Evolutionary conservation across 1,140 invertebrate genomes (phyloP).

Genomic region (Ectropis grisescens): DNA sequence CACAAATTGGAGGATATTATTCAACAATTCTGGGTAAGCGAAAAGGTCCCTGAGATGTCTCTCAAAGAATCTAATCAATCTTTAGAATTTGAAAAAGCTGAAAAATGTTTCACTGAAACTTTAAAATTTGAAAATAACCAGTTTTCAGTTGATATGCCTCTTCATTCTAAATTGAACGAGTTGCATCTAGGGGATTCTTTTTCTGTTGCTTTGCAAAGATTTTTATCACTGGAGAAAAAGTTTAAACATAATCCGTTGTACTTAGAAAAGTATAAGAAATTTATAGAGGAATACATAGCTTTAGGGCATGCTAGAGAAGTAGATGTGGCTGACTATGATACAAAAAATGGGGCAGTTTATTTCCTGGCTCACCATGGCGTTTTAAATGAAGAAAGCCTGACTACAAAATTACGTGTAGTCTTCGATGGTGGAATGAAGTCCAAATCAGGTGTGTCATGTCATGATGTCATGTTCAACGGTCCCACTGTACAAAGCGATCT

Average conservation of each 20-base stretch:
- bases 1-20: conserved; percentile 6
- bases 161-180: neutral
- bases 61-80: neutral
- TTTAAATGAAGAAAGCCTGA: conserved; percentile 15
- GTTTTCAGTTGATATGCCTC: conserved; percentile 8
- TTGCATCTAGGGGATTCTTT: conserved; percentile 10
- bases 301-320: conserved; percentile 23
- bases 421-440: conserved; percentile 33
- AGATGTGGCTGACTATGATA: conserved; percentile 2
- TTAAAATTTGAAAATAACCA: conserved; percentile 6
- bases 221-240: conserved; percentile 10
- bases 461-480: conserved; percentile 30
- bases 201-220: conserved; percentile 6
- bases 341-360: neutral
- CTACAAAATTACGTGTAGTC: conserved; percentile 37
- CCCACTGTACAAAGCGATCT: conserved; percentile 24
- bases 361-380: conserved; percentile 32
- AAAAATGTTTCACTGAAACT: conserved; percentile 7
- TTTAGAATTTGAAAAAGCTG: conserved; percentile 6
- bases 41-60: conserved; percentile 3
- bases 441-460: conserved; percentile 21
- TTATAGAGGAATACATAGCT: conserved; percentile 26
- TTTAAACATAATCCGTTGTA: conserved; percentile 8
- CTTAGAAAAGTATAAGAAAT: conserved; percentile 17
- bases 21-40: conserved; percentile 8